Evolutionary conservation across 2,797 vertebrate species (phyloP), one percentile per base, ranked within the genome.

Genomic region (Danio aesculapii): DNA sequence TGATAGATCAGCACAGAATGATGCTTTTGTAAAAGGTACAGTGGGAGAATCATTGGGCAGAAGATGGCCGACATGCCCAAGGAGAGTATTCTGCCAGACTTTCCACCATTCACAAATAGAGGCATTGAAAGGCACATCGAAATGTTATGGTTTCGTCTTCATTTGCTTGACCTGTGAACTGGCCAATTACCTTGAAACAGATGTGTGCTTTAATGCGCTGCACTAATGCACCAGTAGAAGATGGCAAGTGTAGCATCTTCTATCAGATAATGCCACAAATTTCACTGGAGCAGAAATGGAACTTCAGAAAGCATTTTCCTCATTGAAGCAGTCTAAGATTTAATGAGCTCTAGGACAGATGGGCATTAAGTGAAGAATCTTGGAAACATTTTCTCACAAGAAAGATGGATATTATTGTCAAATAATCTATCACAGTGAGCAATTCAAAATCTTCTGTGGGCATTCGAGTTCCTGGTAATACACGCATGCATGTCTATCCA

Each of bases 301-400:
- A 44, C 13, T 63, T 43, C 13, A 1, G 39, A 14, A 63, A 8
- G 16, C 41, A 43, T 39, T 63, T 63, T 43, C 8, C 43, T 44
- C 3, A n/a, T 10, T 44, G 41, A 44, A 64, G 43, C 41, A 44
- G 8, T 4, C 16, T 44, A 44, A 64, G 62, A 64, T 64, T 64
- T 16, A 63, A 43, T 2, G 7, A 6, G 41, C n/a, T 16, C 10
- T 44, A 44, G 4, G 39, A 9, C 41, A 64, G 62, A 64, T n/a
- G 39, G 62, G 62, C 8, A n/a, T 64, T 44, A 64, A 43, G 41
- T 64, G n/a, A n/a, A n/a, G n/a, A n/a, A n/a, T n/a, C n/a, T n/a
- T n/a, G n/a, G n/a, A n/a, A n/a, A n/a, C n/a, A n/a, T n/a, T n/a
- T n/a, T n/a, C n/a, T n/a, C n/a, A n/a, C n/a, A n/a, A n/a, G n/a